Evolutionary conservation across 2,888 invertebrate genomes (phyloP).

Genomic region (Eilema sororculum): DNA sequence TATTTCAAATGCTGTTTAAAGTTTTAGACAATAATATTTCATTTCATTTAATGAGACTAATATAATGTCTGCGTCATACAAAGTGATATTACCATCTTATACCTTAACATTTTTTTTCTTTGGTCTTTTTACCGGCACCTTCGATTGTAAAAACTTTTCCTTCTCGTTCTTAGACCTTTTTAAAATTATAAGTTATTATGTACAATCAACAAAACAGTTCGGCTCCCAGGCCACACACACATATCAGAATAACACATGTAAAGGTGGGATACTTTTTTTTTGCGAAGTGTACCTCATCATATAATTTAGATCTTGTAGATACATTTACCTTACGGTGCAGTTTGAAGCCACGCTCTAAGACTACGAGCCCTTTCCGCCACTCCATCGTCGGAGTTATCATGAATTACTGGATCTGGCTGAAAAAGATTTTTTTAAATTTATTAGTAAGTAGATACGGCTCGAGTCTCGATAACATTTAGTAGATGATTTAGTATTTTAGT

Average conservation of each 20-base stretch:
- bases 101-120: not conserved
- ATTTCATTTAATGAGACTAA: not conserved
- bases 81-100: not conserved
- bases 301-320: too few relatives aligned
- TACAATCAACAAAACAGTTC: too few relatives aligned
- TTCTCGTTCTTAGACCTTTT: not conserved
- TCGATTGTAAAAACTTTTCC: not conserved
- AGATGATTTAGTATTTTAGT: too few relatives aligned
- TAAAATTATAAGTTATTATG: not conserved
- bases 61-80: not conserved
- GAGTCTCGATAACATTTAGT: too few relatives aligned
- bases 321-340: slow-evolving; percentile 65
- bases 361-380: slow-evolving; percentile 77
- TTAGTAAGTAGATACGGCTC: too few relatives aligned
- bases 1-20: too few relatives aligned
- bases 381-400: slow-evolving; percentile 73
- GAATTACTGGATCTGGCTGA: slow-evolving; percentile 74
- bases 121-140: not conserved
- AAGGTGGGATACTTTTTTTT: too few relatives aligned
- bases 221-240: too few relatives aligned
- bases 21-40: not conserved
- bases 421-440: not conserved
- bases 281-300: too few relatives aligned
- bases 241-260: too few relatives aligned
- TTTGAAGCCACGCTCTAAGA: slow-evolving; percentile 81